These are phyloP conservation scores for Unio pictorum DNA, from an alignment of 2,888 invertebrate species.

Conservation along the genomic window DNA sequence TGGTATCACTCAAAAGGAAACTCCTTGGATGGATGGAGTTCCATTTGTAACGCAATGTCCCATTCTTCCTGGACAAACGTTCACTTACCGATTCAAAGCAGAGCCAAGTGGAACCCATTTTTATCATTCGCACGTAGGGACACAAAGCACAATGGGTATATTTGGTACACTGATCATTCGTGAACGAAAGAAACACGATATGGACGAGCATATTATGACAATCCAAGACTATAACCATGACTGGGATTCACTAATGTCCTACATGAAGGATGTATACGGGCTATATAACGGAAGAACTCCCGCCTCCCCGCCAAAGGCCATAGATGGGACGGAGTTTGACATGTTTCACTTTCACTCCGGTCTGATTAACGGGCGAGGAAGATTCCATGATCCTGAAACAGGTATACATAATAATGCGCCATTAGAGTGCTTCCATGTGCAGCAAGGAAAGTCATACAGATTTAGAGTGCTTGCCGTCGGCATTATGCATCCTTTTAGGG, in stretches of 20 bases:
- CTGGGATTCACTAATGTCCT: not conserved
- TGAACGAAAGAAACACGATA: conserved; percentile 8
- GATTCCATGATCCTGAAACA: conserved; percentile 18
- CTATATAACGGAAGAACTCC: conserved; percentile 3
- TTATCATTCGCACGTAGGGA: conserved; percentile 44
- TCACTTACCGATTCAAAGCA: conserved; percentile 41
- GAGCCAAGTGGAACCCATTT: conserved; percentile 38
- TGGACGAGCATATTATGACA: conserved; percentile 17
- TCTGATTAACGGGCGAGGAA: conserved; percentile 49
- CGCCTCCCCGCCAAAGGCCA: not conserved
- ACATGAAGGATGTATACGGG: conserved; percentile 1
- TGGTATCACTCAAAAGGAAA: conserved; percentile 45
- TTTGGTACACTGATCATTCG: conserved; percentile 39
- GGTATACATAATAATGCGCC: conserved; percentile 26
- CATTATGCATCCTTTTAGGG: conserved; percentile 35
- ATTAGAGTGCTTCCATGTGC: conserved; percentile 30
- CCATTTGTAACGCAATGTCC: conserved; percentile 55
- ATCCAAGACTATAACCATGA: conserved; percentile 39
- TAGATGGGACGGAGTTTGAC: conserved; percentile 18
- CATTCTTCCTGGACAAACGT: conserved; percentile 42
- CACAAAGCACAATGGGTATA: conserved; percentile 36
- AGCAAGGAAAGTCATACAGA: conserved; percentile 22
- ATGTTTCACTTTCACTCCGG: conserved; percentile 21
- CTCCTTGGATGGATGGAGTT: conserved; percentile 60
- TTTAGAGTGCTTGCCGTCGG: conserved; percentile 54